Percentiles rank a stretch among this genome's conserved stretches.
Conservation (phyloP, 2,888 invertebrate genomes). For the Macropis europaea region DNA sequence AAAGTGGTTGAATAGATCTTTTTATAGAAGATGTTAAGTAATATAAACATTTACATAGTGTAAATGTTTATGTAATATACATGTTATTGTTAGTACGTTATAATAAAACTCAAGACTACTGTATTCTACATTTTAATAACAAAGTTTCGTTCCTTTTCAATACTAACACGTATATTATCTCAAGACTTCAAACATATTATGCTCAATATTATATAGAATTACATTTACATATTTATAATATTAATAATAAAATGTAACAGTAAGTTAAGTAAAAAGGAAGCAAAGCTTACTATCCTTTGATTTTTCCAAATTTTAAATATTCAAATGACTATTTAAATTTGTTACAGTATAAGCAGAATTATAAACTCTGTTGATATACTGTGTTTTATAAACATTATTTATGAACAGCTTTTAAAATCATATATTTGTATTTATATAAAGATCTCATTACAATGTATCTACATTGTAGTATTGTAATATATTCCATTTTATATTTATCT, state of each 20-base stretch:
- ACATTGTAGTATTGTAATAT: too few species aligned
- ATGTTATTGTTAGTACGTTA: conserved; percentile 9
- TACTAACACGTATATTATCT: not conserved
- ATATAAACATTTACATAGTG: too few species aligned
- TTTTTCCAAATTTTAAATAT: not conserved
- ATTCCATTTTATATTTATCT: too few species aligned
- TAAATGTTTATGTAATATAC: too few species aligned
- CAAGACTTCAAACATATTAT: not conserved
- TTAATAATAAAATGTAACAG: not conserved
- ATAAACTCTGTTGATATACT: not conserved
- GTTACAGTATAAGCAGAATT: not conserved
- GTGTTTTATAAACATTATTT: not conserved
- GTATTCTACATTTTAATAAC: not conserved
- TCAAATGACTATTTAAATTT: not conserved
- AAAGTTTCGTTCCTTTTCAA: not conserved
- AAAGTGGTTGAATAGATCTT: too few species aligned
- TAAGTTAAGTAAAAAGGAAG: not conserved
- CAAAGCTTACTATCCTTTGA: not conserved
- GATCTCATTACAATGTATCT: too few species aligned
- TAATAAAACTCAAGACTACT: not conserved
- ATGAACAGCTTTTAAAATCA: too few species aligned
- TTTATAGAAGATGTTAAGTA: not conserved
- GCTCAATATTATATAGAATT: conserved; percentile 15
- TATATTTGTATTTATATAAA: too few species aligned
- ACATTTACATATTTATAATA: not conserved